phyloP scores from a whole-genome alignment of 2,797 vertebrate genomes.

The Pteropus rufus region DNA sequence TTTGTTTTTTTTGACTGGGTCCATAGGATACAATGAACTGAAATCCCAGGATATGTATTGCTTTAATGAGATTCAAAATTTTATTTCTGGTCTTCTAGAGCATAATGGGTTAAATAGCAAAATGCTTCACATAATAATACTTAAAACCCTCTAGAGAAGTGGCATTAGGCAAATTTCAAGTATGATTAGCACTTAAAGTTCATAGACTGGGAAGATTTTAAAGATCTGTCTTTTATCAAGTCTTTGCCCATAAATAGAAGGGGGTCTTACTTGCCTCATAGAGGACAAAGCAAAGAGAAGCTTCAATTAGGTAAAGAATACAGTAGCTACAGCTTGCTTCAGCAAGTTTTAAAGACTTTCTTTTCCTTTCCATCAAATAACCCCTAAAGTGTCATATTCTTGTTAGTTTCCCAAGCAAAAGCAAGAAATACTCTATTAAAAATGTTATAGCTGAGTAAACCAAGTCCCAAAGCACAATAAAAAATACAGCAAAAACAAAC shows the following conservation, averaged over 20 bases:
- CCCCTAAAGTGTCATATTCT: conserved; percentile 59
- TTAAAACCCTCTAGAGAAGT: neutral
- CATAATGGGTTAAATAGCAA: neutral
- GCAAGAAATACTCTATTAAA: conserved; percentile 63
- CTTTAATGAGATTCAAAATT: neutral
- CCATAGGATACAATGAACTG: neutral
- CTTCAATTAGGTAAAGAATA: neutral
- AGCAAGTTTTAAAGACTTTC: conserved; percentile 62
- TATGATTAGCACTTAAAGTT: neutral
- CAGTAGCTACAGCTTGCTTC: neutral
- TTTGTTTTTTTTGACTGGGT: neutral
- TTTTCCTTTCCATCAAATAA: conserved; percentile 57
- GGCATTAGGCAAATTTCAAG: neutral
- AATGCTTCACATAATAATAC: neutral
- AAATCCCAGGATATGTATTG: neutral
- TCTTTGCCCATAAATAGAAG: neutral
- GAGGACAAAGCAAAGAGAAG: neutral
- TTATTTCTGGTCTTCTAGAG: neutral
- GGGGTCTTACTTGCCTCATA: neutral
- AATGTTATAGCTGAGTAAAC: conserved; percentile 59
- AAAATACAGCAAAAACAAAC: conserved; percentile 42
- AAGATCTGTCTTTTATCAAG: conserved; percentile 1
- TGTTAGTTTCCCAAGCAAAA: conserved; percentile 63
- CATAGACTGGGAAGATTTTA: neutral
- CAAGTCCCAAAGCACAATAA: conserved; percentile 59